These are phyloP conservation scores for Drosophila formosana DNA, from an alignment of 2,888 invertebrate genomes.

Conservation along the genomic window DNA sequence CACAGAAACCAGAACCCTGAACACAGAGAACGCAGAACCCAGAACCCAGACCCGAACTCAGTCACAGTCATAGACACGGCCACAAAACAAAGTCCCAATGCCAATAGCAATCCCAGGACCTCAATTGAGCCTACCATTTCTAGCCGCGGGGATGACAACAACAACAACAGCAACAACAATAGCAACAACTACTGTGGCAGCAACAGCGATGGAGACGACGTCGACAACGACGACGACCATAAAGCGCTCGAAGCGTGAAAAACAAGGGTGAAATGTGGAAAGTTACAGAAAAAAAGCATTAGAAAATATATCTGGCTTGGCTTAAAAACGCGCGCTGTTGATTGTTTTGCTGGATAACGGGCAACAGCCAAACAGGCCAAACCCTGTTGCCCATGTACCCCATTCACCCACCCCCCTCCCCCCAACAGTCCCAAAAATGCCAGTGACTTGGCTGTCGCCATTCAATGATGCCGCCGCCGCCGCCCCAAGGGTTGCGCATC, in stretches of 20 bases:
- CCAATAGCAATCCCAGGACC: constrained; percentile 67
- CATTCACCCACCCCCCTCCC: constrained; percentile 1
- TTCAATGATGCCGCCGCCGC: constrained; percentile 39
- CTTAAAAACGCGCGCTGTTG: constrained; percentile 79
- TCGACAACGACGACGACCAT: constrained; percentile 45
- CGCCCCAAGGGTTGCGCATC: constrained; percentile 70
- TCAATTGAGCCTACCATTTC: constrained; percentile 69
- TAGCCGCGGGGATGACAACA: constrained; percentile 54
- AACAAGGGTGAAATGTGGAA: constrained; percentile 82
- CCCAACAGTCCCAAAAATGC: constrained; percentile 32
- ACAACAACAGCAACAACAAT: constrained; percentile 28
- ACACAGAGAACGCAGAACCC: neutral
- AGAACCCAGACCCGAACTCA: constrained; percentile 40
- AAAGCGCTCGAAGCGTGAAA: constrained; percentile 81
- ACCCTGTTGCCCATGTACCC: constrained; percentile 56
- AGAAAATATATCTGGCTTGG: constrained; percentile 79
- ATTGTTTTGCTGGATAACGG: constrained; percentile 78
- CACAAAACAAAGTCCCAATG: constrained; percentile 63
- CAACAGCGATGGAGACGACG: constrained; percentile 8
- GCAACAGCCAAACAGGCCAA: constrained; percentile 52
- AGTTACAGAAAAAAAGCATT: constrained; percentile 81
- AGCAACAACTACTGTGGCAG: constrained; percentile 18
- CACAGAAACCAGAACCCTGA: constrained; percentile 26
- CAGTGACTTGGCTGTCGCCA: constrained; percentile 69
- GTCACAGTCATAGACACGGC: constrained; percentile 56